Percentiles rank a stretch among this genome's conserved stretches.
Conservation (phyloP, 2,888 invertebrate species). For the Tridacna crocea region DNA sequence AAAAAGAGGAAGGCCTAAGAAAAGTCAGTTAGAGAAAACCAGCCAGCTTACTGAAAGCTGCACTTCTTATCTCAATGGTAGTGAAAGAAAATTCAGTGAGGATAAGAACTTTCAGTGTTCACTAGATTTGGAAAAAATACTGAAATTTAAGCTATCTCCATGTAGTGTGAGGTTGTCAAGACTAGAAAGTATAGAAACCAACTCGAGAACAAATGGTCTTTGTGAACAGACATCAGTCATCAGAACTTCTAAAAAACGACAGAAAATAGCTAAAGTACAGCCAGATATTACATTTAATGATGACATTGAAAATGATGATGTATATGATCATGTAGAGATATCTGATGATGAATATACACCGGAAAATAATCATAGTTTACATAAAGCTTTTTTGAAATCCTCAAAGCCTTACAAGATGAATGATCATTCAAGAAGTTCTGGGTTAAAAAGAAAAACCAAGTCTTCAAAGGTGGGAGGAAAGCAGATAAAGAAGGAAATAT, state of each 20-base stretch:
- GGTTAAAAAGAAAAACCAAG: not conserved
- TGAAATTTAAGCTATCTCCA: not conserved
- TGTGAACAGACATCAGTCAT: no score
- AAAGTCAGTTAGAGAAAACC: not conserved
- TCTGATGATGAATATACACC: conserved; percentile 49
- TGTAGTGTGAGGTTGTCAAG: conserved; percentile 14
- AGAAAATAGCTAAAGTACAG: no score
- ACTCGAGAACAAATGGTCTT: not conserved
- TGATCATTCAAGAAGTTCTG: not conserved
- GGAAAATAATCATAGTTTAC: conserved; percentile 16
- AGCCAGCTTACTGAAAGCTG: not conserved
- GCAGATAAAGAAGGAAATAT: not conserved
- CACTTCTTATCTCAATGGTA: not conserved
- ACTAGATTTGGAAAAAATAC: no score
- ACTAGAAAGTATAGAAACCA: not conserved
- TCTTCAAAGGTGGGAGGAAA: not conserved
- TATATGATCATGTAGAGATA: conserved; percentile 26
- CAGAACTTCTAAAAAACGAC: no score
- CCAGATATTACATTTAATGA: not conserved
- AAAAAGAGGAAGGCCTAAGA: not conserved
- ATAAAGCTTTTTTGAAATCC: conserved; percentile 17
- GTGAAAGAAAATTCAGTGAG: no score
- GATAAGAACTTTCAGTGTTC: no score
- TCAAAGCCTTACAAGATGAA: conserved; percentile 4
- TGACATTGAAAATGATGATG: conserved; percentile 19